A percentile compares a stretch with the other conserved stretches of the same genome.
Evolutionary conservation across 1,140 invertebrate genomes (phyloP).

Genomic region (Ctenoplectra terminalis): DNA sequence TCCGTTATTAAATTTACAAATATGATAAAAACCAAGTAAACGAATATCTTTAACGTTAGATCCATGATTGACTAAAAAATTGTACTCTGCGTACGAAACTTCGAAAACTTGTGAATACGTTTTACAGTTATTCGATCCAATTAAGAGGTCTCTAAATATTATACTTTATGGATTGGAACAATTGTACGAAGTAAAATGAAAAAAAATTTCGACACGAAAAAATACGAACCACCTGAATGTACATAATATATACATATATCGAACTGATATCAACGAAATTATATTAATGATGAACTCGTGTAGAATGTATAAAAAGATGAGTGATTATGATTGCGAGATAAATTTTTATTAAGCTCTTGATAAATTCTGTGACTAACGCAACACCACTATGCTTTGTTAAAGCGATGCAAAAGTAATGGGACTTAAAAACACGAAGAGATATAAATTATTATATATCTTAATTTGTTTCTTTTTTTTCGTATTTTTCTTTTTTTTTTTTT

Average conservation of each 20-base stretch:
- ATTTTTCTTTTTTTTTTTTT: no score
- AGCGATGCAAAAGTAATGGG: conserved; percentile 19
- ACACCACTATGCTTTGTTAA: neutral
- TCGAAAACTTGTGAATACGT: no score
- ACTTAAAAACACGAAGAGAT: neutral
- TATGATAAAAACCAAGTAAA: no score
- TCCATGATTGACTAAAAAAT: no score
- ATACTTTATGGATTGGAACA: neutral
- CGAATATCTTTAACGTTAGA: no score
- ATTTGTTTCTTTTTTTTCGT: no score
- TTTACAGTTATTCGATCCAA: no score
- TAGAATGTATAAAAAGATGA: conserved; percentile 57
- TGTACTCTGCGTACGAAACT: no score
- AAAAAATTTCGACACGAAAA: neutral
- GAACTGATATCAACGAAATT: conserved; percentile 34
- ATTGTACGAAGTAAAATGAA: neutral
- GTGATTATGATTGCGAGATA: conserved; percentile 52
- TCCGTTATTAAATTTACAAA: no score
- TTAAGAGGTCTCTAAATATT: no score
- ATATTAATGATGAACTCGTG: conserved; percentile 45
- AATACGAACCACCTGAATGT: neutral
- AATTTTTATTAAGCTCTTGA: conserved; percentile 14
- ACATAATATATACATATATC: conserved; percentile 5
- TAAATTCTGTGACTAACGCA: neutral
- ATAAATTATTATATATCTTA: no score